Evolutionary conservation across 37 sponge, comb jelly and placozoan genomes (phyloP), one percentile per base, ranked within the genome.

Genomic region (Halisarca cf. caerulea): DNA sequence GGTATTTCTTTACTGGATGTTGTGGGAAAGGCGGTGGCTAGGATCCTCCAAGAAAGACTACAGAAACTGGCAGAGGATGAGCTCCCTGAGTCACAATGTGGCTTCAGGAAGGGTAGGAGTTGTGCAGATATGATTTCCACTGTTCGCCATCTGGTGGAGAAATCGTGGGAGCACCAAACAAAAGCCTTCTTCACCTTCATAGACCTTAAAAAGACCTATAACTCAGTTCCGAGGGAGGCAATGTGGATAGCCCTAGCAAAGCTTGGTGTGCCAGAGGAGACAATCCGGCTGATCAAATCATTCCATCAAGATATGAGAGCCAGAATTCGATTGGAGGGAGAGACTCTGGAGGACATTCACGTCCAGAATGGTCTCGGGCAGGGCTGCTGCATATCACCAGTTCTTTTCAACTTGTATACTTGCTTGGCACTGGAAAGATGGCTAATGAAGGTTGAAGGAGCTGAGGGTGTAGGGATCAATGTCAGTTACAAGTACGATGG

Each of bases 11-110:
- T 78, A 9, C 28, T 78, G 45, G 79, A 78, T 3, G 79, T 78
- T 4, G 77, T 74, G 51, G 79, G 79, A 21, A 78, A 78, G 79
- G 45, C 43, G 9, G 79, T 78, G 21, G 79, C 53, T 5, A 78
- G 79, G 25, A 39, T 78, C 2, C 53, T 78, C 41, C 77, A 74
- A 74, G 77, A 74, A 17, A 35, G 77, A 17, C n/a, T 74, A 14
- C 77, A 74, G 77, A 74, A 74, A 24, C 77, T 74, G 41, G 77
- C 77, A 37, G 77, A 74, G 77, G 77, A 40, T 35, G 77, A 74
- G 24, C 44, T 74, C 41, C 77, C 77, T 37, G 77, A 74, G 77
- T 74, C 77, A 40, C 77, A 74, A 42, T 74, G 77, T 74, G 77
- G 77, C 20, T 74, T 74, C 23, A 14, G 44, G 77, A 11, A 11